A percentile compares a stretch with the other conserved stretches of the same genome.
phyloP scores from a whole-genome alignment of 2,113 vertebrate species.

The Zeus faber region DNA sequence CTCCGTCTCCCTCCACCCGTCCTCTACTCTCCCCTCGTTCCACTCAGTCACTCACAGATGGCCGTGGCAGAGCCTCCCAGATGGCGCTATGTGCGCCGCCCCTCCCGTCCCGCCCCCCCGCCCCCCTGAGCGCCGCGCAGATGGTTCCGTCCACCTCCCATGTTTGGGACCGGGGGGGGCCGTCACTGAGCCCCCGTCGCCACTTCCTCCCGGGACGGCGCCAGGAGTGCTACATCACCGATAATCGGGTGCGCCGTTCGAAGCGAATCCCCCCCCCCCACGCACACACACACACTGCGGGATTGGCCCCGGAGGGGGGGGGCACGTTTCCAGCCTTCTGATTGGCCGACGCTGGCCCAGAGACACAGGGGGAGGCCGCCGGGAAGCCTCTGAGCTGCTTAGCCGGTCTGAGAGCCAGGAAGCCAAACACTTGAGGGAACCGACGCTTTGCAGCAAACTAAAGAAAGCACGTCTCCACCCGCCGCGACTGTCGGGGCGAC shows the following conservation, averaged over 20 bases:
- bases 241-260: too few relatives aligned
- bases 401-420: background rate
- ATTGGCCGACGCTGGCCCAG: background rate
- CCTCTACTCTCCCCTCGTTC: constrained; percentile 16
- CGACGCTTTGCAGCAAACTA: too few relatives aligned
- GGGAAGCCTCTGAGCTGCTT: background rate
- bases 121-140: constrained; percentile 50
- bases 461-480: too few relatives aligned
- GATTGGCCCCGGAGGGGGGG: background rate
- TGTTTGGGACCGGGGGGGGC: constrained; percentile 54
- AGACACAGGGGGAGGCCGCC: background rate
- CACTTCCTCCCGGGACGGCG: constrained; percentile 16
- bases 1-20: too few relatives aligned
- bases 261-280: too few relatives aligned
- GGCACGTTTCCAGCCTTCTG: background rate
- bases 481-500: too few relatives aligned
- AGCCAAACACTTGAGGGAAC: background rate
- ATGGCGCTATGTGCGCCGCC: constrained; percentile 54
- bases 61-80: constrained; percentile 59
- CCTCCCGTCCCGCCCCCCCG: constrained; percentile 17
- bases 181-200: constrained; percentile 39
- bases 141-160: constrained; percentile 67
- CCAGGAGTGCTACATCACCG: too few relatives aligned
- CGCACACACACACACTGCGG: background rate
- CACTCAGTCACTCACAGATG: constrained; percentile 65